These are phyloP conservation scores for Adoxophyes honmai DNA, from an alignment of 1,140 invertebrate species.

Conservation along the genomic window DNA sequence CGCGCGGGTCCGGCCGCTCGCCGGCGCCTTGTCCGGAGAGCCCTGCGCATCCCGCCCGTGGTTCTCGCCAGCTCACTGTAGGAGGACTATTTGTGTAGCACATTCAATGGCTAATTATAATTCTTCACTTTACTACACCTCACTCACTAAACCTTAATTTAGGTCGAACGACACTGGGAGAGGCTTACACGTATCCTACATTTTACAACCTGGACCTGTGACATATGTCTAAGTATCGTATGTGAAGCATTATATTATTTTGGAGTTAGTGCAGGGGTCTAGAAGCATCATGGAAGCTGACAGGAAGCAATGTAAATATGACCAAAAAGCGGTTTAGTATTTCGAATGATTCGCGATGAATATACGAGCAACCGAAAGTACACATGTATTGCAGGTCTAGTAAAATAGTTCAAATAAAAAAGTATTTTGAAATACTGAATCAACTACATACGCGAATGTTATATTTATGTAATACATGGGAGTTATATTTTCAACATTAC, in stretches of 20 bases:
- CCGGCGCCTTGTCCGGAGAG: conserved; percentile 38
- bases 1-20: neutral
- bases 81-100: conserved; percentile 62
- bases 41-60: conserved; percentile 33
- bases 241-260: conserved; percentile 52
- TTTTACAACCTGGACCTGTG: conserved; percentile 74
- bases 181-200: conserved; percentile 62
- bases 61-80: conserved; percentile 50
- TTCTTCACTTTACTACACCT: conserved; percentile 54
- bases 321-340: conserved; percentile 34
- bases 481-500: conserved; percentile 55
- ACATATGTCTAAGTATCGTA: conserved; percentile 53
- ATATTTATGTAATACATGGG: neutral
- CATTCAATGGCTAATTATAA: conserved; percentile 66
- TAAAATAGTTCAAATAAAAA: neutral
- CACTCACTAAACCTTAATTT: conserved; percentile 63
- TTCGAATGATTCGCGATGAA: conserved; percentile 9
- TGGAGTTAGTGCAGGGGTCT: conserved; percentile 40
- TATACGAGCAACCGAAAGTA: conserved; percentile 20
- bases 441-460: conserved; percentile 5
- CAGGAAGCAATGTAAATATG: conserved; percentile 58
- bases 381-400: neutral
- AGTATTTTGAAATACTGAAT: conserved; percentile 1
- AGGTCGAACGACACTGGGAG: conserved; percentile 67
- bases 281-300: conserved; percentile 58